Base-by-base conservation (phyloP, 2,888 invertebrate species). In the Cataglyphis cursor region DNA sequence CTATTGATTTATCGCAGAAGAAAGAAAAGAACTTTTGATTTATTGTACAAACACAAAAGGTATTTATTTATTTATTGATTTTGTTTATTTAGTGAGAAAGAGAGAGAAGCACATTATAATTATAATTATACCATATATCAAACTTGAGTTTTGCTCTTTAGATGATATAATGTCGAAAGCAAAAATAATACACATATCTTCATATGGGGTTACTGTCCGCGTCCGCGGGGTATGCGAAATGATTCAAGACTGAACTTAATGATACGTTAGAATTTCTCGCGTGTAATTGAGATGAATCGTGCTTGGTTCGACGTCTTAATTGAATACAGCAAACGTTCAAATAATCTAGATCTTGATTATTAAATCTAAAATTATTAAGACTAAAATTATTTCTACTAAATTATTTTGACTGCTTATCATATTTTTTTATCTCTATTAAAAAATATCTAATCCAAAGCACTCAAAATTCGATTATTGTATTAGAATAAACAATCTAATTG, bases 211-310 rank as follows among this genome's bases (percentile, higher is more conserved):
- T 73, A 38, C 65, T 64, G 54, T 72, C 28, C 54, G 21, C 41
- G 38, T 54, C 18, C 64, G 73, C 28, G 21, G 21, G 5, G 24
- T 12, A 73, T 18, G 31, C n/a, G 21, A 72, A 73, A 65, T 54
- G 51, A 81, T 41, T 28, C 57, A 9, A 64, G 38, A 73, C 51
- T 57, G 21, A 4, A 44, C 28, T 21, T 73, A 81, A 73, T 81
- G 81, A 44, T 10, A 31, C 73, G 38, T 21, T 21, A 64, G 54
- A 54, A 81, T 57, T 57, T 62, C 41, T 81, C 64, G 15, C 65
- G 54, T 65, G 21, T 81, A 65, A 81, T 81, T 81, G 31, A 81
- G 65, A 81, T 57, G 44, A 81, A 73, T 81, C 31, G 21, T 51
- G 35, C n/a, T 54, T 44, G 21, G 5, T 38, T 81, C 38, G 35